phyloP scores from a whole-genome alignment of 2,888 invertebrate genomes.

The Odontocerum albicorne region DNA sequence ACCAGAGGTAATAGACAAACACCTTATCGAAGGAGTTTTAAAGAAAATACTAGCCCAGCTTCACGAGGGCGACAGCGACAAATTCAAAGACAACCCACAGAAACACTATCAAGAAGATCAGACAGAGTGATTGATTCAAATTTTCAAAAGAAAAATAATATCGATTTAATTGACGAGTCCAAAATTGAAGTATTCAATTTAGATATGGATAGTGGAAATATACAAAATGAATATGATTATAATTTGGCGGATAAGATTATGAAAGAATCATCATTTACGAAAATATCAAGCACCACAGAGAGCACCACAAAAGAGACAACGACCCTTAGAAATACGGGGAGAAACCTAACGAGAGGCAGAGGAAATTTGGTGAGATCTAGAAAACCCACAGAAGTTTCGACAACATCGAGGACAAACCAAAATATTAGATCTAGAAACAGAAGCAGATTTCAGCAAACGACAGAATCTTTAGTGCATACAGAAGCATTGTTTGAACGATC shows the following conservation, averaged over 20 bases:
- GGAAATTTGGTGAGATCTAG: slow-evolving; percentile 39
- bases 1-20: slow-evolving; percentile 26
- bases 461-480: slow-evolving; percentile 14
- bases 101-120: slow-evolving; percentile 38
- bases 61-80: slow-evolving; percentile 19
- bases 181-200: slow-evolving; percentile 45
- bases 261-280: slow-evolving; percentile 7
- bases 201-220: slow-evolving; percentile 33
- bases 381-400: slow-evolving; percentile 44
- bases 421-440: slow-evolving; percentile 43
- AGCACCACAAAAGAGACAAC: slow-evolving; percentile 2
- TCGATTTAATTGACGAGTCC: slow-evolving; percentile 41
- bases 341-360: slow-evolving; percentile 38
- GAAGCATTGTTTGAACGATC: slow-evolving; percentile 30
- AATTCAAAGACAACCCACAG: slow-evolving; percentile 22
- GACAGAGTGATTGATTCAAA: slow-evolving; percentile 40
- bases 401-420: slow-evolving; percentile 40
- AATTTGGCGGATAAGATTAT: slow-evolving; percentile 7
- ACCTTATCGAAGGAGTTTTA: neutral
- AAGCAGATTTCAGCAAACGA: slow-evolving; percentile 48
- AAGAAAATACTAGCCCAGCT: neutral
- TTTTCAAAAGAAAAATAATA: neutral
- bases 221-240: slow-evolving; percentile 16
- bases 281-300: neutral
- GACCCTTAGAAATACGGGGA: slow-evolving; percentile 1